phyloP scores from a whole-genome alignment of 2,888 invertebrate genomes.

The Pseudanteris insignis region DNA sequence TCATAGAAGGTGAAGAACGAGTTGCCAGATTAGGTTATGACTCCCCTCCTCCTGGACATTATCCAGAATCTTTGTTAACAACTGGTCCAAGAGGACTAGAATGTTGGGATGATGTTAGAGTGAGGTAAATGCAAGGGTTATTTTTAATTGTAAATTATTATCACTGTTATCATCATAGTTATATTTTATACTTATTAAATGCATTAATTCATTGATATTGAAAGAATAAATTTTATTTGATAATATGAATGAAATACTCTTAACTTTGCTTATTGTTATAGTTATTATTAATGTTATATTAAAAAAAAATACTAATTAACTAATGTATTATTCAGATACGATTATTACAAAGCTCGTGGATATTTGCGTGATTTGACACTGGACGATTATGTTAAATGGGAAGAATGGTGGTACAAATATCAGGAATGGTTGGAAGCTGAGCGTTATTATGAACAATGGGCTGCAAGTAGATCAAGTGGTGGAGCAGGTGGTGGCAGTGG shows the following conservation, averaged over 20 bases:
- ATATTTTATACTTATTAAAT: not conserved
- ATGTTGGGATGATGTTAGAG: conserved; percentile 89
- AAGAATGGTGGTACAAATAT: conserved; percentile 94
- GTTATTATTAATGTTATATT: too few species aligned
- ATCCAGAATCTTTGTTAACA: conserved; percentile 80
- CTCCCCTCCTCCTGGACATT: conserved; percentile 76
- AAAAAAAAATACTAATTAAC: not conserved
- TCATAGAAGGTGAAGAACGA: conserved; percentile 74
- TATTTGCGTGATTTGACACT: conserved; percentile 81
- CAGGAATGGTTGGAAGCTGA: conserved; percentile 91
- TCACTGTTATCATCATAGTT: not conserved
- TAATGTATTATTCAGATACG: conserved; percentile 68
- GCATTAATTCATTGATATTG: too few species aligned
- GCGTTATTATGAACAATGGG: conserved; percentile 79
- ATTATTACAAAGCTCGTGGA: conserved; percentile 88
- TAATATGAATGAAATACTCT: too few species aligned
- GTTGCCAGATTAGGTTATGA: conserved; percentile 69
- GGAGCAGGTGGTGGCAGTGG: conserved; percentile 62
- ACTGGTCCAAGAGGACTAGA: conserved; percentile 78
- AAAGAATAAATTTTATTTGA: too few species aligned
- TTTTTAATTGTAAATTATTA: not conserved
- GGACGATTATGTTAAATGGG: conserved; percentile 91
- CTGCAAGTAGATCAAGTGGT: conserved; percentile 63
- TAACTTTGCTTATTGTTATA: too few species aligned
- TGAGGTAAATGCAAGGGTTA: conserved; percentile 69